Percentiles rank a stretch among this genome's conserved stretches.
Conservation (phyloP, 2,113 vertebrate species). For the Azemiops feae region DNA sequence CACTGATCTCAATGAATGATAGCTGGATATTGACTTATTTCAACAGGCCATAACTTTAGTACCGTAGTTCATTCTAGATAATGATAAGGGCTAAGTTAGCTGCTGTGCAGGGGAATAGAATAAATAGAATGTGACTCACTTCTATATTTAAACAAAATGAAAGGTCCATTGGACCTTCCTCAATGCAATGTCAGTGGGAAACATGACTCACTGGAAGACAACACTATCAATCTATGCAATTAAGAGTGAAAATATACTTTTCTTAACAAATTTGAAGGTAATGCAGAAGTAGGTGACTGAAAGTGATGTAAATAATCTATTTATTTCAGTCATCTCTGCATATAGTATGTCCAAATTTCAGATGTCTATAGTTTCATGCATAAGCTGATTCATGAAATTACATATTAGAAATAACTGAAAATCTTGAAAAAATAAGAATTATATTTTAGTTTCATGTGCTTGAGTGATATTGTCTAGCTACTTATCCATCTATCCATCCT, state of each 20-base stretch:
- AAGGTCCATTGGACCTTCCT: neutral
- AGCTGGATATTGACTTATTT: neutral
- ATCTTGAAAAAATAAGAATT: neutral
- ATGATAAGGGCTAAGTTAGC: neutral
- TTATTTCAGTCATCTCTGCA: neutral
- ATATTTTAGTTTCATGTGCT: neutral
- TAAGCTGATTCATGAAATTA: neutral
- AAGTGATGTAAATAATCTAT: neutral
- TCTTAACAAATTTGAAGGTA: neutral
- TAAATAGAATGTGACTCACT: neutral
- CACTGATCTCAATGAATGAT: neutral
- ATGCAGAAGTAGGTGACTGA: neutral
- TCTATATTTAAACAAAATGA: neutral
- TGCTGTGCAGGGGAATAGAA: neutral
- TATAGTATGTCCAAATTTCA: neutral
- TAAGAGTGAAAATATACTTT: neutral
- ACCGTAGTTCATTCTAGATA: neutral
- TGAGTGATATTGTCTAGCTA: neutral
- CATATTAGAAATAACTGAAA: neutral
- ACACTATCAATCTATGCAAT: neutral
- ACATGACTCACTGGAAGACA: neutral
- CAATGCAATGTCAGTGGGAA: neutral
- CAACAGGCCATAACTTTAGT: neutral
- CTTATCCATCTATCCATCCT: neutral
- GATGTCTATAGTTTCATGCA: neutral